Evolutionary conservation across 2,888 invertebrate genomes (phyloP).

Genomic region (Lithophane leautieri): DNA sequence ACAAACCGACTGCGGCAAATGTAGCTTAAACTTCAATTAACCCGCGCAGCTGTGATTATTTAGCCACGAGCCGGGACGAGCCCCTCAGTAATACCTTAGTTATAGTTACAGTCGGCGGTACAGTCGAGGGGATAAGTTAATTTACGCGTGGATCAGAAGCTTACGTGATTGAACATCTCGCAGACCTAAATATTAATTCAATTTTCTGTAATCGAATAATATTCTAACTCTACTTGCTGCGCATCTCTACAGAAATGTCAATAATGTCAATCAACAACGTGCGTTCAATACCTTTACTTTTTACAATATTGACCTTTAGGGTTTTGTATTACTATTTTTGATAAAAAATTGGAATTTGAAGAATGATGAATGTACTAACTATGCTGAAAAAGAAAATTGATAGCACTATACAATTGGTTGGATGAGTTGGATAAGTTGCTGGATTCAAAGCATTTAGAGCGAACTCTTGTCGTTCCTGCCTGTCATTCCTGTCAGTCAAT

Average conservation of each 20-base stretch:
- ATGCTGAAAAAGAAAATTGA: background rate
- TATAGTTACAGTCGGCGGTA: too few relatives aligned
- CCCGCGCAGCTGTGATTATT: background rate
- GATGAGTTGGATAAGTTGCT: too few relatives aligned
- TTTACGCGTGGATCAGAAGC: background rate
- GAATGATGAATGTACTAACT: too few relatives aligned
- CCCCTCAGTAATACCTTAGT: background rate
- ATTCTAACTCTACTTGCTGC: fast-evolving
- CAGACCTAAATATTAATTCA: fast-evolving
- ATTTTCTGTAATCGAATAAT: background rate
- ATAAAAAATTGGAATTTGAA: background rate
- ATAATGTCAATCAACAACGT: background rate
- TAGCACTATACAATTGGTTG: too few relatives aligned
- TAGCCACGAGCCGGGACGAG: background rate
- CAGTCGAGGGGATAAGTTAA: too few relatives aligned
- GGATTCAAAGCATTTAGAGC: conserved; percentile 8
- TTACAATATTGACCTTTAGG: background rate
- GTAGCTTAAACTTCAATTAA: background rate
- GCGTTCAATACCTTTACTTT: conserved; percentile 8
- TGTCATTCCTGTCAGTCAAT: conserved; percentile 22
- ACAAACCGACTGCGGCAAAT: background rate
- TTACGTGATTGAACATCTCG: background rate
- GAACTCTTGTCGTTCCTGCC: conserved; percentile 1
- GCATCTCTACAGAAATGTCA: conserved; percentile 19
- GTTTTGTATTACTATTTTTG: background rate